These are phyloP conservation scores for Crematogaster levior DNA, from an alignment of 2,888 invertebrate species.

Conservation along the genomic window DNA sequence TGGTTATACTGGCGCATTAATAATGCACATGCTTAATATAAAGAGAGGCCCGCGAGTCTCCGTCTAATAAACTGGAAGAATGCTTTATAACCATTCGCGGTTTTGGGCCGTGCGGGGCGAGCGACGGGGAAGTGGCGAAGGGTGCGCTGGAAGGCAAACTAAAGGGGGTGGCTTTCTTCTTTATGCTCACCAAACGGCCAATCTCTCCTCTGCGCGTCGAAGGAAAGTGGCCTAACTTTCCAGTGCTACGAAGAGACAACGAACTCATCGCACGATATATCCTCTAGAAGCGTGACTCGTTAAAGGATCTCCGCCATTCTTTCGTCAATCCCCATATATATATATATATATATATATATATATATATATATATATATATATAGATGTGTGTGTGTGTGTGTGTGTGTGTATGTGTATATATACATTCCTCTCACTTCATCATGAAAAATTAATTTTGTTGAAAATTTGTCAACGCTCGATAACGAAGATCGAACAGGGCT, in stretches of 20 bases:
- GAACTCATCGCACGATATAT: conserved; percentile 60
- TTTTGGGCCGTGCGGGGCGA: conserved; percentile 68
- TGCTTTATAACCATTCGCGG: conserved; percentile 78
- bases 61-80: conserved; percentile 79
- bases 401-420: no score
- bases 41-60: conserved; percentile 77
- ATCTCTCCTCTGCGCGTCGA: conserved; percentile 74
- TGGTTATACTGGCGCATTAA: conserved; percentile 79
- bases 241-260: conserved; percentile 63
- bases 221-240: conserved; percentile 75
- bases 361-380: not conserved
- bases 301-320: conserved; percentile 58
- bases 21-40: conserved; percentile 81
- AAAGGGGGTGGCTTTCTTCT: conserved; percentile 72
- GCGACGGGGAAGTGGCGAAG: conserved; percentile 42
- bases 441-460: conserved; percentile 47
- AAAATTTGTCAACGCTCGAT: conserved; percentile 23
- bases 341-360: not conserved
- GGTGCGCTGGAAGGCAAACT: conserved; percentile 57
- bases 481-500: not conserved
- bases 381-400: no score
- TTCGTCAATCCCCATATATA: conserved; percentile 12
- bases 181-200: conserved; percentile 72
- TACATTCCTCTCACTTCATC: not conserved
- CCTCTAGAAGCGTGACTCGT: conserved; percentile 51